Evolutionary conservation across 2,797 vertebrate genomes (phyloP), one percentile per base, ranked within the genome.

Genomic region (Anas flavirostris): DNA sequence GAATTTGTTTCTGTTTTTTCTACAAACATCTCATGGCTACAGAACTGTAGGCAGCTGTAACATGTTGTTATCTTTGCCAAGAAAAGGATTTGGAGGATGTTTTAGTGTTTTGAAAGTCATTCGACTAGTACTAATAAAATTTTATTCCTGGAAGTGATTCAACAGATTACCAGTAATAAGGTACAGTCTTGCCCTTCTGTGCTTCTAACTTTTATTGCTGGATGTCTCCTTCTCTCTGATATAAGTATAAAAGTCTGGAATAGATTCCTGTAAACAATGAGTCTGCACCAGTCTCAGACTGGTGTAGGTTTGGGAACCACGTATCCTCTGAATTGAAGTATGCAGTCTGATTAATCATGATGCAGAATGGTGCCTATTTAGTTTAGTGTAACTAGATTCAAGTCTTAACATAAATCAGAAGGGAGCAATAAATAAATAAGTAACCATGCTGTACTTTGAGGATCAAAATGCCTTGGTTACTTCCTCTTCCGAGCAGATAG

Each of bases 111-210:
- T 75, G 43, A 84, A 56, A 93, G 83, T 67, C 12, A 81, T 41
- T 91, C 91, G 85, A 69, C 70, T 90, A 80, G 90, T n/a, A 29
- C 16, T 21, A 43, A 64, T 64, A 44, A 56, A 78, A 11, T 84
- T 94, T 94, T 59, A 66, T 96, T 97, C 79, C 86, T 86, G 86
- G 78, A 96, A 95, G 60, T 60, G 17, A 82, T 87, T 68, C 44
- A 50, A 48, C 58, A 69, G 55, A 46, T 70, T 74, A 50, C 46
- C 14, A 67, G 22, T 26, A 70, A 82, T 43, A 93, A 50, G 48
- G 16, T 44, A 55, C n/a, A 39, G 55, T 59, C 26, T 86, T 74
- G 53, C 39, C 28, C 19, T 62, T 95, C 58, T 46, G 37, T 68
- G 39, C 18, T 73, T 80, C 78, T 25, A 21, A 35, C 16, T 73